Evolutionary conservation across 2,797 vertebrate genomes (phyloP).

Genomic region (Cottoperca gobio): DNA sequence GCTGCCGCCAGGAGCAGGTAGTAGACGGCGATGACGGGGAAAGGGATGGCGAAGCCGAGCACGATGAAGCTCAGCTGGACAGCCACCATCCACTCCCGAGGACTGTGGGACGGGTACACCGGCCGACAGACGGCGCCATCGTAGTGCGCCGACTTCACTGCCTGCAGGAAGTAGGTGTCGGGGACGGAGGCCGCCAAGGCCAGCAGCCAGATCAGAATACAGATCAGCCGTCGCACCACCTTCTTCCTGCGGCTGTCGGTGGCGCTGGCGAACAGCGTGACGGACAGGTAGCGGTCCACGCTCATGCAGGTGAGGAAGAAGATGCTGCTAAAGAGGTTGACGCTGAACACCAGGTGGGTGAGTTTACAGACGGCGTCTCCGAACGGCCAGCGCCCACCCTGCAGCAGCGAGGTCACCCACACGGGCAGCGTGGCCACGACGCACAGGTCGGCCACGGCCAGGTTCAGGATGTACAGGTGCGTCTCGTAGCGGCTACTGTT

Average conservation of each 20-base stretch:
- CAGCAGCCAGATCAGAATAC: conserved; percentile 89
- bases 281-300: conserved; percentile 90
- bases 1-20: conserved; percentile 87
- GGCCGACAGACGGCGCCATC: conserved; percentile 87
- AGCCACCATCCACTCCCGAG: conserved; percentile 88
- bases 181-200: conserved; percentile 88
- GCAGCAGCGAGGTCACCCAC: conserved; percentile 91
- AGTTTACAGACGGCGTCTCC: conserved; percentile 90
- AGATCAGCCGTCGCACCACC: conserved; percentile 82
- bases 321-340: conserved; percentile 93
- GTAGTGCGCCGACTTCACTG: conserved; percentile 77
- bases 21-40: conserved; percentile 88
- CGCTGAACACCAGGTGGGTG: conserved; percentile 91
- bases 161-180: conserved; percentile 92
- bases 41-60: conserved; percentile 91
- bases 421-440: conserved; percentile 91
- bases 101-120: conserved; percentile 86
- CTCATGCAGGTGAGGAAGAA: conserved; percentile 96
- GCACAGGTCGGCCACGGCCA: conserved; percentile 91
- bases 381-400: conserved; percentile 91
- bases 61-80: conserved; percentile 89
- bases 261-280: conserved; percentile 77
- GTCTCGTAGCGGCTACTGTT: conserved; percentile 88
- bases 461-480: conserved; percentile 92
- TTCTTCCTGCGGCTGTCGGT: conserved; percentile 78